These are phyloP conservation scores for Pelvicachromis taeniatus DNA, from an alignment of 2,113 vertebrate genomes.

Conservation along the genomic window DNA sequence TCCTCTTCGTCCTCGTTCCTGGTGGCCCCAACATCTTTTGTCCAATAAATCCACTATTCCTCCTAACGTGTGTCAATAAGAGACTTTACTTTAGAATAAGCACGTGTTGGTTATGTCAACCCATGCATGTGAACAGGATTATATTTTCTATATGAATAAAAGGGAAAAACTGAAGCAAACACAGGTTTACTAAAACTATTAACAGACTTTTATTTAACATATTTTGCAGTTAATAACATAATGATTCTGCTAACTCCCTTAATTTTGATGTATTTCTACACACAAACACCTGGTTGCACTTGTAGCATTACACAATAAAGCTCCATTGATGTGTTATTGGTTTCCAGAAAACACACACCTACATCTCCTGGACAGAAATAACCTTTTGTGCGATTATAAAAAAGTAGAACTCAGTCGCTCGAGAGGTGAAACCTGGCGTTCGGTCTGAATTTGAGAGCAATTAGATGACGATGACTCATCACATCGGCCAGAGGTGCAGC, in stretches of 20 bases:
- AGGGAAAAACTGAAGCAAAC: background rate
- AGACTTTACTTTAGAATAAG: background rate
- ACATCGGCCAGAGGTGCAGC: slow-evolving; percentile 1
- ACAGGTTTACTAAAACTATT: background rate
- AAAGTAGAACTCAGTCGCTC: background rate
- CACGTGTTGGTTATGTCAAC: background rate
- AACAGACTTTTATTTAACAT: background rate
- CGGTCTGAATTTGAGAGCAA: slow-evolving; percentile 6
- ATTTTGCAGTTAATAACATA: background rate
- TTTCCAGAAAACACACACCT: background rate
- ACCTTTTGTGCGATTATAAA: background rate
- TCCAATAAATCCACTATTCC: background rate
- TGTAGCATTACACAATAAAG: background rate
- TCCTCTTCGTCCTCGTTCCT: background rate
- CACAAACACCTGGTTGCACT: background rate
- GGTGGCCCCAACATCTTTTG: background rate
- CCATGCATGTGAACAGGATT: background rate
- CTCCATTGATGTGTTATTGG: background rate
- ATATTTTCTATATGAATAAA: background rate
- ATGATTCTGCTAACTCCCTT: background rate
- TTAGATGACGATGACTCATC: slow-evolving; percentile 39
- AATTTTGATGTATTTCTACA: background rate
- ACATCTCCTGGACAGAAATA: background rate
- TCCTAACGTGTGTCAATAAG: background rate
- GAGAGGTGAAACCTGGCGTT: background rate